Base-by-base conservation (phyloP, 2,797 vertebrate species). In the Brachymystax lenok region DNA sequence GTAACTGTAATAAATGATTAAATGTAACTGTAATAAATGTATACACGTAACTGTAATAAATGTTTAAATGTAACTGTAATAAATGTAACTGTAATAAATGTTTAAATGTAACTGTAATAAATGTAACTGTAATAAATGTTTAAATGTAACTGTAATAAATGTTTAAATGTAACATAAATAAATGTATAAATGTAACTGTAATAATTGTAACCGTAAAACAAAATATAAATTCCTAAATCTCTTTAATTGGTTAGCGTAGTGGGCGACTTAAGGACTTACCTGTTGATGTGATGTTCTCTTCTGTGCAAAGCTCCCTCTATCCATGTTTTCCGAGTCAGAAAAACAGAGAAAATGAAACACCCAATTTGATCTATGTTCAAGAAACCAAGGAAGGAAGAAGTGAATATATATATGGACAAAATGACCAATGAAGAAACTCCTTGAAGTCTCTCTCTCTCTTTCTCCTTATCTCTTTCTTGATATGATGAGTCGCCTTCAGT, bases 181-280 rank as follows among this genome's bases (percentile, higher is more conserved):
- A 24, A 77, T 50, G 19, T 59, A 1, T 28, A 28, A 28, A 28
- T 28, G 27, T 28, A 28, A 28, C 27, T 28, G 27, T 28, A 28
- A 27, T 50, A 17, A 14, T 28, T 33, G 30, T 33, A 33, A 33
- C 30, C 12, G 54, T 24, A n/a, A 74, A 28, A 13, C 59, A 68
- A 33, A 33, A 77, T 10, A 59, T 63, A 79, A 73, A 77, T 71
- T 61, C 33, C 72, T 46, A 13, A 10, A 73, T 61, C 69, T 71
- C 51, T 66, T 4, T 13, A 67, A 52, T 69, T 21, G 2, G 59
- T 27, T 71, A 40, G 21, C 46, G 51, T 4, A 27, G 28, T 51
- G 74, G 7, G 30, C 19, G 33, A 71, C 7, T 76, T 71, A 74
- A n/a, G n/a, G 56, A 77, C 83, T 76, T 82, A 87, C 85, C 83